Evolutionary conservation across 2,113 vertebrate genomes (phyloP).

Genomic region (Chaetodon trifascialis): DNA sequence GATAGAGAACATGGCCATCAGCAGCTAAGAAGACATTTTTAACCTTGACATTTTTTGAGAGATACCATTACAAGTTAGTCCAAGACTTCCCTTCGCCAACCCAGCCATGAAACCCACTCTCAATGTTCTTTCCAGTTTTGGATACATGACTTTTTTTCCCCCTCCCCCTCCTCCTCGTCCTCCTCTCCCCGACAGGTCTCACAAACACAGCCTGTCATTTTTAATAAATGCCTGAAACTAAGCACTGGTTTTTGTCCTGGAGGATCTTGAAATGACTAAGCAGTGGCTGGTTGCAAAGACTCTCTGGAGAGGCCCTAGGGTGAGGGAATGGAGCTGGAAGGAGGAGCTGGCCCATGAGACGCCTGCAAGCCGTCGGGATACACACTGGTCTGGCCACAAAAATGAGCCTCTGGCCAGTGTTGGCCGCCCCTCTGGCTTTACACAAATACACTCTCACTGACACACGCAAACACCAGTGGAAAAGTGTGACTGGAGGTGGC

Average conservation of each 20-base stretch:
- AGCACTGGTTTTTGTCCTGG: conserved; percentile 60
- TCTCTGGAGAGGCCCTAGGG: conserved; percentile 77
- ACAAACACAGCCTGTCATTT: conserved; percentile 72
- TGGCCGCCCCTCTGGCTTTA: conserved; percentile 66
- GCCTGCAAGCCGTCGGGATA: conserved; percentile 73
- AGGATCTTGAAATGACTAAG: conserved; percentile 69
- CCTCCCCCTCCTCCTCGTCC: neutral
- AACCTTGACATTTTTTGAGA: conserved; percentile 69
- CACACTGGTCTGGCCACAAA: conserved; percentile 70
- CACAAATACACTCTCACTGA: conserved; percentile 71
- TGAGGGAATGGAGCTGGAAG: conserved; percentile 77
- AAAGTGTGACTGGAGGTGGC: conserved; percentile 72
- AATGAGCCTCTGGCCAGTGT: conserved; percentile 72
- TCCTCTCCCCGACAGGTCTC: conserved; percentile 55
- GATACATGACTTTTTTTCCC: conserved; percentile 22
- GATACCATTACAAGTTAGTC: conserved; percentile 62
- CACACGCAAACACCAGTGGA: conserved; percentile 71
- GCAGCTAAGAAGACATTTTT: conserved; percentile 55
- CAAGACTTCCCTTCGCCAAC: conserved; percentile 63
- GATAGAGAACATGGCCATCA: conserved; percentile 51
- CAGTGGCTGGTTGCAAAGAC: conserved; percentile 55
- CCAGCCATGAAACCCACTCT: conserved; percentile 57
- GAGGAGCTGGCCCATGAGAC: conserved; percentile 71
- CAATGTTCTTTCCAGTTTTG: conserved; percentile 68
- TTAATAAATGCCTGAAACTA: conserved; percentile 73